Percentiles rank a stretch among this genome's conserved stretches.
phyloP scores from a whole-genome alignment of 2,888 invertebrate genomes.

The Mayetiola destructor region DNA sequence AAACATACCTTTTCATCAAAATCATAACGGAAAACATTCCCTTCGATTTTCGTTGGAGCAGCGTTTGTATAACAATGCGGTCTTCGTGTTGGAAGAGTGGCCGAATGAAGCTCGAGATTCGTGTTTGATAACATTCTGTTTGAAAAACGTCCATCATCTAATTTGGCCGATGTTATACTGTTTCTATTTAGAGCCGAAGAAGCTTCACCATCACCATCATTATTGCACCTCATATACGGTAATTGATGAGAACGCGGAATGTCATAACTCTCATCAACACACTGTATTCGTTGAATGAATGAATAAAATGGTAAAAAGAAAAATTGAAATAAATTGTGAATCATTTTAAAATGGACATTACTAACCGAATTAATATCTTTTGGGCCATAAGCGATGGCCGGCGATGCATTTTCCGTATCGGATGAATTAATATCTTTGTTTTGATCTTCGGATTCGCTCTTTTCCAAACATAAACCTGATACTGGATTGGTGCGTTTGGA shows the following conservation, averaged over 20 bases:
- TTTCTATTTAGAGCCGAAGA: conserved; percentile 19
- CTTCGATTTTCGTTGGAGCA: conserved; percentile 36
- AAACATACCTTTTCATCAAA: conserved; percentile 29
- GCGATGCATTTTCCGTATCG: conserved; percentile 35
- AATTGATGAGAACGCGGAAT: conserved; percentile 53
- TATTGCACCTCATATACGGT: conserved; percentile 24
- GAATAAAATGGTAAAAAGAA: background rate
- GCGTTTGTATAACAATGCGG: conserved; percentile 41
- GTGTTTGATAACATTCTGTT: conserved; percentile 16
- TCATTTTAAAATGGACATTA: background rate
- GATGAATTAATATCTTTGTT: conserved; percentile 33
- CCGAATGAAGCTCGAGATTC: conserved; percentile 21
- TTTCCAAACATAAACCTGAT: conserved; percentile 29
- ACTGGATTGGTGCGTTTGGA: conserved; percentile 60
- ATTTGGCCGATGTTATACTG: background rate
- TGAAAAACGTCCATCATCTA: background rate
- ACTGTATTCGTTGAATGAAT: conserved; percentile 18
- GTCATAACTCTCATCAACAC: conserved; percentile 47
- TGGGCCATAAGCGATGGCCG: conserved; percentile 30
- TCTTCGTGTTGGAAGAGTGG: conserved; percentile 24
- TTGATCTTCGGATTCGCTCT: conserved; percentile 31
- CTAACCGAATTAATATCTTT: conserved; percentile 21
- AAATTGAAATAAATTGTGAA: background rate
- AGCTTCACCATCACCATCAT: conserved; percentile 20
- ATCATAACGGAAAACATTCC: conserved; percentile 40